A percentile compares a stretch with the other conserved stretches of the same genome.
phyloP scores from a whole-genome alignment of 2,888 invertebrate genomes.

The Diarsia mendica region DNA sequence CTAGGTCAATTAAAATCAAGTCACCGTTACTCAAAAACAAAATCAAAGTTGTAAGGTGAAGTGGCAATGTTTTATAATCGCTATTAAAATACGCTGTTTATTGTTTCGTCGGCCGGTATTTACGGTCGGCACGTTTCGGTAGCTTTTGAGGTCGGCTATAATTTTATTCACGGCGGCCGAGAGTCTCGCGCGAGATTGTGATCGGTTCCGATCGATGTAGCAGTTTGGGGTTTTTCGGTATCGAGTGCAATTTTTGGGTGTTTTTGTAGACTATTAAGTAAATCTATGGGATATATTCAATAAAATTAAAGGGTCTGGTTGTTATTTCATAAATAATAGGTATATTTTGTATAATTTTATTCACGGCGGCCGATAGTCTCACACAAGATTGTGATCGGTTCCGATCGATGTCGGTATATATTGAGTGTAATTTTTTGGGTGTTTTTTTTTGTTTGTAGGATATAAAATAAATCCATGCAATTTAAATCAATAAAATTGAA shows the following conservation, averaged over 20 bases:
- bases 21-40: slow-evolving; percentile 28
- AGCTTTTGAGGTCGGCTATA: slow-evolving; percentile 64
- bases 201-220: slow-evolving; percentile 52
- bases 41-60: slow-evolving; percentile 60
- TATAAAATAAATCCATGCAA: no score
- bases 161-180: slow-evolving; percentile 63
- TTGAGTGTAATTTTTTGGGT: no score
- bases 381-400: no score
- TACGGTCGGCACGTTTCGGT: slow-evolving; percentile 54
- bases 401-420: no score
- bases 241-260: slow-evolving; percentile 9
- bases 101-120: slow-evolving; percentile 58
- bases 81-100: slow-evolving; percentile 64
- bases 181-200: slow-evolving; percentile 56
- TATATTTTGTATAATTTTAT: no score
- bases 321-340: no score
- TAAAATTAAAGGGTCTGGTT: no score
- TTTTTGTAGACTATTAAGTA: not conserved
- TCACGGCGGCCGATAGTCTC: no score
- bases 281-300: no score
- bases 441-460: no score
- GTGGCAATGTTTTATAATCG: slow-evolving; percentile 66
- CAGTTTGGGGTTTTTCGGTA: slow-evolving; percentile 5
- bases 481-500: no score
- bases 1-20: slow-evolving; percentile 3